Evolutionary conservation across 1,140 invertebrate species (phyloP).

Genomic region (Pogonomyrmex barbatus): DNA sequence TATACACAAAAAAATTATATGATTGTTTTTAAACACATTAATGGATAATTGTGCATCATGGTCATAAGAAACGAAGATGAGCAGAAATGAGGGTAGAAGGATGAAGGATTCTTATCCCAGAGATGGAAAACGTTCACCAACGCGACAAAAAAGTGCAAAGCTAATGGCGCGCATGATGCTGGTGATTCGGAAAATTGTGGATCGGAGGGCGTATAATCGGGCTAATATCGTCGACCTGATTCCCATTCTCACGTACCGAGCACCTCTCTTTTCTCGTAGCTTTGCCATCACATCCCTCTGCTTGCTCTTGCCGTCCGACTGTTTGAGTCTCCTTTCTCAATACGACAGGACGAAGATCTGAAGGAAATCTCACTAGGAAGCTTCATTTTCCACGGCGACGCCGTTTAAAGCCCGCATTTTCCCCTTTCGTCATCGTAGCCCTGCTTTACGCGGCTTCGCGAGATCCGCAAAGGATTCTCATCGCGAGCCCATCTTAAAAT

Average conservation of each 20-base stretch:
- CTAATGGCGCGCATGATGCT: conserved; percentile 78
- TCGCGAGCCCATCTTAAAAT: conserved; percentile 39
- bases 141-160: conserved; percentile 67
- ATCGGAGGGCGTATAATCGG: conserved; percentile 78
- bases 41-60: conserved; percentile 25
- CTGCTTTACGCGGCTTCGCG: conserved; percentile 36
- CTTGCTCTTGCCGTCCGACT: neutral
- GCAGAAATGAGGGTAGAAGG: neutral
- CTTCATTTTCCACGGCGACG: conserved; percentile 82
- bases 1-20: conserved; percentile 73
- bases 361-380: conserved; percentile 79
- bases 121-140: conserved; percentile 53
- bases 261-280: neutral
- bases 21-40: conserved; percentile 73
- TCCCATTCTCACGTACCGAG: conserved; percentile 56
- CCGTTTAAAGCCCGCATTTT: conserved; percentile 77
- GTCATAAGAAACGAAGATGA: neutral
- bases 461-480: conserved; percentile 50
- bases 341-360: conserved; percentile 69
- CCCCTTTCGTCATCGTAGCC: conserved; percentile 49
- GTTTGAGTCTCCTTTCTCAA: conserved; percentile 44
- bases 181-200: conserved; percentile 81
- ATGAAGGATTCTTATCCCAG: neutral
- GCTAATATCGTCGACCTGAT: conserved; percentile 77
- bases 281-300: neutral